Evolutionary conservation across 2,113 vertebrate species (phyloP), one percentile per base, ranked within the genome.

Genomic region (Trichomycterus rosablanca): DNA sequence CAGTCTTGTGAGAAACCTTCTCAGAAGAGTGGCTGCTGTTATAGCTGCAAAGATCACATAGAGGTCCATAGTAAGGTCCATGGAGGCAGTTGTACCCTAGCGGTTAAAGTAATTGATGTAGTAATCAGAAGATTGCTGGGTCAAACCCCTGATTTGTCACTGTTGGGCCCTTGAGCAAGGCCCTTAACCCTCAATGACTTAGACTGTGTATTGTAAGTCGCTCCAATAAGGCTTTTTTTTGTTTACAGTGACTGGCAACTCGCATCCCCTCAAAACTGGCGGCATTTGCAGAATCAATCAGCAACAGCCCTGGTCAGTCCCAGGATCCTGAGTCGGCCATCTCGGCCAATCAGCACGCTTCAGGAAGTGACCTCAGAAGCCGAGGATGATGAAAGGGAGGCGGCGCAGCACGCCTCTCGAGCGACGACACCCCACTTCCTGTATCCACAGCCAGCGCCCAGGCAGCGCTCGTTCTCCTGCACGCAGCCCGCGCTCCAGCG

Each of bases 391-490:
- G 86, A 87, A 3, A 77, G 83, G 0, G 85, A 88, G 18, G 59
- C 79, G 37, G 60, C 56, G 3, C 84, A 79, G 24, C 78, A 88
- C 5, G 40, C 45, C 19, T 57, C 73, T 16, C 66, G 84, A 63
- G 82, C 84, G 2, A 70, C 63, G 0, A 86, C 86, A 0, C 84
- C 84, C 68, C 83, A 88, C 74, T 85, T 84, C 81, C 75, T 85
- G 74, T 84, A 66, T 0, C 83, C 86, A 10, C 87, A 86, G 67
- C 84, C 86, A 0, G 64, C 82, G 14, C 84, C 85, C 2, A 69
- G 87, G 1, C 88, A 87, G 59, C 83, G 88, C 1, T 89, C 87
- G 30, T 89, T 88, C 28, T 89, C 87, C 8, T 89, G 87, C 71
- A 88, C 84, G 62, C 86, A 89, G 71, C 84, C 85, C 54, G 83